Evolutionary conservation across 1,140 invertebrate species (phyloP).

Genomic region (Atopsyche davidsoni): DNA sequence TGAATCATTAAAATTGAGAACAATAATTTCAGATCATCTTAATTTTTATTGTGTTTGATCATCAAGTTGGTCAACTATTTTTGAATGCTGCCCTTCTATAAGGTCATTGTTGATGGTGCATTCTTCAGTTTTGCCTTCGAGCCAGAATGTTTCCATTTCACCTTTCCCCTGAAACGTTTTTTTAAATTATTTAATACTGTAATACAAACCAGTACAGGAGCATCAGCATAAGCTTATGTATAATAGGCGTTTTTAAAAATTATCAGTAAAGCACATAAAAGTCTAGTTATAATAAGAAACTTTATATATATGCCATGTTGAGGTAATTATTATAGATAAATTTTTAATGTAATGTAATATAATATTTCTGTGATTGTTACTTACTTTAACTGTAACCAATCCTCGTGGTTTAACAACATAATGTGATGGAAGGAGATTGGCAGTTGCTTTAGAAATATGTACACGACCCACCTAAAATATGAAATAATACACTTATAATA

Average conservation of each 20-base stretch:
- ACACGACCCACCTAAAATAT: slow-evolving; percentile 31
- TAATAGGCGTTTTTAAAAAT: too few species aligned
- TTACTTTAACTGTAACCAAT: slow-evolving; percentile 66
- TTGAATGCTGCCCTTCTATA: too few species aligned
- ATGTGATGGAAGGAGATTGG: slow-evolving; percentile 37
- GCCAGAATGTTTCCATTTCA: slow-evolving; percentile 80
- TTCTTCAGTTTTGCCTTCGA: slow-evolving; percentile 52
- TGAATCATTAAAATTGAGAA: too few species aligned
- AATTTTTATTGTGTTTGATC: too few species aligned
- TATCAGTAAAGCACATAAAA: too few species aligned
- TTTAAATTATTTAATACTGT: too few species aligned
- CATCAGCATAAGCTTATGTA: too few species aligned
- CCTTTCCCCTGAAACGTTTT: slow-evolving; percentile 76
- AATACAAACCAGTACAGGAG: too few species aligned
- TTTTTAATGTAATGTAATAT: too few species aligned
- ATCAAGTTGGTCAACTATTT: too few species aligned
- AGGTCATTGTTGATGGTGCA: slow-evolving; percentile 18
- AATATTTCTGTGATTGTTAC: slow-evolving; percentile 6
- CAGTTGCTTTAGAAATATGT: slow-evolving; percentile 38
- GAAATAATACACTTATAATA: not conserved
- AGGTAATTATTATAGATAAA: not conserved
- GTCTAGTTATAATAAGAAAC: slow-evolving; percentile 15
- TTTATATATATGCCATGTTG: slow-evolving; percentile 18
- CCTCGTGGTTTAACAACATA: slow-evolving; percentile 63
- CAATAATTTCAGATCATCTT: too few species aligned